Evolutionary conservation across 2,797 vertebrate genomes (phyloP), one percentile per base, ranked within the genome.

Genomic region (Leptoclinus maculatus): DNA sequence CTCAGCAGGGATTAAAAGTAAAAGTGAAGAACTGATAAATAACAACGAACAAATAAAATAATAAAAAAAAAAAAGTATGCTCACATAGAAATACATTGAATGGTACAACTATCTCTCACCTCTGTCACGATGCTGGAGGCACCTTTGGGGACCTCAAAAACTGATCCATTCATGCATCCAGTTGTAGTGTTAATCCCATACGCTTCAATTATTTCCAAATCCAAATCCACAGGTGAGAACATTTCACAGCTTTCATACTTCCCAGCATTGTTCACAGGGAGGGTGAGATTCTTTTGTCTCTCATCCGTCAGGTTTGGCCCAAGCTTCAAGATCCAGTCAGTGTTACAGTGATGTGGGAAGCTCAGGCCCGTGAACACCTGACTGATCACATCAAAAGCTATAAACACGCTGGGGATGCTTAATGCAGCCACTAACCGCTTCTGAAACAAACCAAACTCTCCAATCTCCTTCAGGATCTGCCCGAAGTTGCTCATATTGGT

Each of bases 361-460:
- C 58, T 41, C 0, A 91, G n/a, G 0, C 93, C 95, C 57, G 94
- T 94, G 45, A 98, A 98, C 36, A 98, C 89, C 53, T 97, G 97
- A 3, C 87, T 54, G 2, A 97, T 96, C 78, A 97, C 87, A 60
- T 96, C 96, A 62, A 97, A 97, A 4, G 94, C 78, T 0, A 67
- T 11, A 51, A 95, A 93, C 2, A 95, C 34, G 78, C 75, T 93
- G 1, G 95, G 93, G 51, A 97, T 25, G 43, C 94, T 82, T 19
- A 96, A 74, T 1, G 92, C 70, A 29, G 95, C 64, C 39, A 96
- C 79, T 64, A 98, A 58, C 27, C 89, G 80, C 67, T 95, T 92
- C 92, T 99, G 98, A 74, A 97, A 98, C 0, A 78, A 70, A 19
- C 97, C 96, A 21, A 97, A 98, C 60, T 95, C 96, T 0, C 96